Conservation (phyloP, 2,888 invertebrate genomes). For the Zygaena filipendulae region DNA sequence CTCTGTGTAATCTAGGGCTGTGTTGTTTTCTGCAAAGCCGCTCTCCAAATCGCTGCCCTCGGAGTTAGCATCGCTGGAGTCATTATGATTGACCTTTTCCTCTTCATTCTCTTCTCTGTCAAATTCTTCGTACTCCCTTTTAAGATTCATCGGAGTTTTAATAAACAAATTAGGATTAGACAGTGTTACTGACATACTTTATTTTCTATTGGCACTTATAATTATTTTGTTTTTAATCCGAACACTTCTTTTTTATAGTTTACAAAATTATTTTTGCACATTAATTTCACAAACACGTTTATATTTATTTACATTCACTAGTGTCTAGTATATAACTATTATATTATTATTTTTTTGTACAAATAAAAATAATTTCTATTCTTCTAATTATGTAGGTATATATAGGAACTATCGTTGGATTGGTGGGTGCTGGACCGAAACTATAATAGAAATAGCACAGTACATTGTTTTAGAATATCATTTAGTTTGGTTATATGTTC, state of each 20-base stretch:
- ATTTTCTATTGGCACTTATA: slow-evolving; percentile 26
- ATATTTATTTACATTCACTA: slow-evolving; percentile 30
- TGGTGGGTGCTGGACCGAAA: slow-evolving; percentile 57
- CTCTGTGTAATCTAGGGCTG: slow-evolving; percentile 50
- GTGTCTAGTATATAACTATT: slow-evolving; percentile 30
- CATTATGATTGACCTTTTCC: slow-evolving; percentile 40
- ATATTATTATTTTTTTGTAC: slow-evolving; percentile 20
- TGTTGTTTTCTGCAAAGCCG: slow-evolving; percentile 30
- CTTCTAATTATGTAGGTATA: slow-evolving; percentile 61
- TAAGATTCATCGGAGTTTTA: slow-evolving; percentile 50
- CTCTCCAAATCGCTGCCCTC: slow-evolving; percentile 55
- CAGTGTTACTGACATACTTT: slow-evolving; percentile 55
- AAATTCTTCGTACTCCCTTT: slow-evolving; percentile 52
- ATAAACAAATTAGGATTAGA: slow-evolving; percentile 46
- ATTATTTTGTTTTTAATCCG: not conserved
- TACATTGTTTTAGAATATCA: too few species aligned
- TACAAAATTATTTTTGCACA: slow-evolving; percentile 32
- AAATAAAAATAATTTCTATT: slow-evolving; percentile 62
- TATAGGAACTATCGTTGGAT: slow-evolving; percentile 70
- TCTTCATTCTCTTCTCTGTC: slow-evolving; percentile 39
- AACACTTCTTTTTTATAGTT: slow-evolving; percentile 21
- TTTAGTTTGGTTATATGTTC: too few species aligned
- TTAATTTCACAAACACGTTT: slow-evolving; percentile 31
- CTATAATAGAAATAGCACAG: slow-evolving; percentile 21
- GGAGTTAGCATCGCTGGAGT: slow-evolving; percentile 48